These are phyloP conservation scores for Heliconius hermathena DNA, from an alignment of 1,140 invertebrate genomes.

Conservation along the genomic window DNA sequence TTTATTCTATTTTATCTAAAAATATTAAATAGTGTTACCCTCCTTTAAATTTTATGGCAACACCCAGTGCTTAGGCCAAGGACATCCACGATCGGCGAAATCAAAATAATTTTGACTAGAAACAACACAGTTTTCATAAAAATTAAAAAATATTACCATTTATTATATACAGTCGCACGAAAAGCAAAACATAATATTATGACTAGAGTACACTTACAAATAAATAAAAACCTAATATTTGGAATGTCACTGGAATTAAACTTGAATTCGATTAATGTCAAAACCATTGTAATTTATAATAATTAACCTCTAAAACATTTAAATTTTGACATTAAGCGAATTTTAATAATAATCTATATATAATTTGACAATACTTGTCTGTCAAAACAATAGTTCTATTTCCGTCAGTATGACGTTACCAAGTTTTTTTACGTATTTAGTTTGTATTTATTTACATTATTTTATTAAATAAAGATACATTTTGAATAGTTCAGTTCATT, in stretches of 20 bases:
- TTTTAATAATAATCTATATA: neutral
- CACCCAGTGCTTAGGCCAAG: constrained; percentile 34
- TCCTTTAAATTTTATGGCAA: constrained; percentile 29
- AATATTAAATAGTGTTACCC: constrained; percentile 34
- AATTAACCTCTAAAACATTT: constrained; percentile 26
- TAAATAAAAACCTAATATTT: constrained; percentile 39
- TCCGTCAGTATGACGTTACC: constrained; percentile 9
- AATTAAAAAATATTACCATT: constrained; percentile 63
- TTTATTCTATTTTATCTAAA: constrained; percentile 42
- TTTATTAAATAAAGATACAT: constrained; percentile 11
- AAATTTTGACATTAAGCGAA: constrained; percentile 22
- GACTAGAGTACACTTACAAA: constrained; percentile 57
- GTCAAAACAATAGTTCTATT: constrained; percentile 1
- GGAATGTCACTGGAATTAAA: constrained; percentile 44
- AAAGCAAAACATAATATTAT: constrained; percentile 49
- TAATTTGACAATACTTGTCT: constrained; percentile 1
- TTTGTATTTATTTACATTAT: constrained; percentile 16
- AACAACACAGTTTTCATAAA: constrained; percentile 71
- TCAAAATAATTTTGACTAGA: constrained; percentile 78
- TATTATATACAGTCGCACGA: constrained; percentile 73
- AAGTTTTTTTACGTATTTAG: constrained; percentile 10
- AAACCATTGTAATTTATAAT: constrained; percentile 31
- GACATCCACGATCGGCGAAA: constrained; percentile 68
- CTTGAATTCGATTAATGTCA: constrained; percentile 29
- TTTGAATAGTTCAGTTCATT: constrained; percentile 13